A percentile compares a stretch with the other conserved stretches of the same genome.
Evolutionary conservation across 2,888 invertebrate genomes (phyloP).

Genomic region (Zaprionus bogoriensis): DNA sequence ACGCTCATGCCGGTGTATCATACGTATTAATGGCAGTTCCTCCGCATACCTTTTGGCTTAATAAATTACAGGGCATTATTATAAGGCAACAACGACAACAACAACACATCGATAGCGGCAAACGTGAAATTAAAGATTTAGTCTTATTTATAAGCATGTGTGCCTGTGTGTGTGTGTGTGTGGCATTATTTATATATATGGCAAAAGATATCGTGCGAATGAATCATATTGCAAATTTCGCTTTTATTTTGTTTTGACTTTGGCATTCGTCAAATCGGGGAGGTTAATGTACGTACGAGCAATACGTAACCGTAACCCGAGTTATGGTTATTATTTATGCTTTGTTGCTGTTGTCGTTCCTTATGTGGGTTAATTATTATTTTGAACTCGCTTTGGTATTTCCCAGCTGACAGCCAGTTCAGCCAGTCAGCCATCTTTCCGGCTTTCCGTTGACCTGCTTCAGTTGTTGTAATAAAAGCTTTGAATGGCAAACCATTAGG

Average conservation of each 20-base stretch:
- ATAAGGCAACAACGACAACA: slow-evolving; percentile 31
- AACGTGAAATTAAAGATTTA: slow-evolving; percentile 41
- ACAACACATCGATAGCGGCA: too few species aligned
- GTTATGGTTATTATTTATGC: slow-evolving; percentile 20
- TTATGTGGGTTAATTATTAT: slow-evolving; percentile 64
- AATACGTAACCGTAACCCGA: slow-evolving; percentile 50
- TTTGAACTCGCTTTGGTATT: slow-evolving; percentile 30
- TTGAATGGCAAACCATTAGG: slow-evolving; percentile 51
- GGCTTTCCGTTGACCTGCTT: slow-evolving; percentile 30
- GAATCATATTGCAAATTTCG: slow-evolving; percentile 66
- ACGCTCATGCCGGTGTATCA: slow-evolving; percentile 15
- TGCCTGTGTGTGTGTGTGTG: slow-evolving; percentile 3
- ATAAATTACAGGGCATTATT: slow-evolving; percentile 62
- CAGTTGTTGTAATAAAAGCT: slow-evolving; percentile 18
- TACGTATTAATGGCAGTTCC: slow-evolving; percentile 43
- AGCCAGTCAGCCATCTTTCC: neutral
- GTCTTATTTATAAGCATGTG: slow-evolving; percentile 30
- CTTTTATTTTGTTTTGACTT: slow-evolving; percentile 64
- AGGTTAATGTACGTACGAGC: slow-evolving; percentile 48
- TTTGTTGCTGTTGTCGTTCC: slow-evolving; percentile 8
- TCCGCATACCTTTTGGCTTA: slow-evolving; percentile 35
- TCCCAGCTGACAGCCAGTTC: slow-evolving; percentile 4
- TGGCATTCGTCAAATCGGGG: slow-evolving; percentile 39
- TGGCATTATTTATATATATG: slow-evolving; percentile 9
- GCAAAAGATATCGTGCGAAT: slow-evolving; percentile 40